Percentiles rank a stretch among this genome's conserved stretches.
phyloP scores from a whole-genome alignment of 2,888 invertebrate genomes.

The Uropetala carovei region DNA sequence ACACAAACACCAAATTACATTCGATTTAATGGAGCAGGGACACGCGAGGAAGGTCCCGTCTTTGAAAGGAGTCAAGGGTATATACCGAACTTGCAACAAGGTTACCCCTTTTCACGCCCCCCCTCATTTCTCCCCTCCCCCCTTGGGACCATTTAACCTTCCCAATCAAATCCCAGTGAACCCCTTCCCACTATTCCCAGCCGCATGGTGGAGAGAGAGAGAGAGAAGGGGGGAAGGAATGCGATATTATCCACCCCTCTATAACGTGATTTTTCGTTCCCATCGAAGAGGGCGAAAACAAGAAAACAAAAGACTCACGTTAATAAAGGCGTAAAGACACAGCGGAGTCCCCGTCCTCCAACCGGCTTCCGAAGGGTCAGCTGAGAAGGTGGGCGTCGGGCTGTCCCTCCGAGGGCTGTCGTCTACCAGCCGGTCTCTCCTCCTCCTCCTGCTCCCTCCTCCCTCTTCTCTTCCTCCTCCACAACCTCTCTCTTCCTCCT shows the following conservation, averaged over 20 bases:
- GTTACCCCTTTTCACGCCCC: too few relatives aligned
- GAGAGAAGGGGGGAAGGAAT: too few relatives aligned
- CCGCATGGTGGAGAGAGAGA: too few relatives aligned
- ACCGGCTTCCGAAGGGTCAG: slow-evolving; percentile 12
- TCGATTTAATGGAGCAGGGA: too few relatives aligned
- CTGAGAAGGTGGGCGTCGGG: not conserved
- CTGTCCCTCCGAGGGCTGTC: not conserved
- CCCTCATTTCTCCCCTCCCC: too few relatives aligned
- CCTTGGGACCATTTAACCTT: too few relatives aligned
- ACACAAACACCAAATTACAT: too few relatives aligned
- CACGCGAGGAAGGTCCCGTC: not conserved
- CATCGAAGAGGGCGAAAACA: not conserved
- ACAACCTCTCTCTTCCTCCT: not conserved
- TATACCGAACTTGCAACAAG: not conserved
- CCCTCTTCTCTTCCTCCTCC: slow-evolving; percentile 3
- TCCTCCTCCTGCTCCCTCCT: not conserved
- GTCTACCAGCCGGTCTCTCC: slow-evolving; percentile 1
- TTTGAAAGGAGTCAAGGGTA: slow-evolving; percentile 24
- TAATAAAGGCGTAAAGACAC: not conserved
- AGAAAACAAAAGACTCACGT: not conserved
- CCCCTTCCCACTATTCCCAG: too few relatives aligned
- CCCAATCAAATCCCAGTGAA: too few relatives aligned
- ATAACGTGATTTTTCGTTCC: not conserved
- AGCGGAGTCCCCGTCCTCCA: not conserved
- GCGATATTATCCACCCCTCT: not conserved